Percentiles rank a stretch among this genome's conserved stretches.
These are phyloP conservation scores for Clostera curtula DNA, from an alignment of 2,888 invertebrate species.

Conservation along the genomic window DNA sequence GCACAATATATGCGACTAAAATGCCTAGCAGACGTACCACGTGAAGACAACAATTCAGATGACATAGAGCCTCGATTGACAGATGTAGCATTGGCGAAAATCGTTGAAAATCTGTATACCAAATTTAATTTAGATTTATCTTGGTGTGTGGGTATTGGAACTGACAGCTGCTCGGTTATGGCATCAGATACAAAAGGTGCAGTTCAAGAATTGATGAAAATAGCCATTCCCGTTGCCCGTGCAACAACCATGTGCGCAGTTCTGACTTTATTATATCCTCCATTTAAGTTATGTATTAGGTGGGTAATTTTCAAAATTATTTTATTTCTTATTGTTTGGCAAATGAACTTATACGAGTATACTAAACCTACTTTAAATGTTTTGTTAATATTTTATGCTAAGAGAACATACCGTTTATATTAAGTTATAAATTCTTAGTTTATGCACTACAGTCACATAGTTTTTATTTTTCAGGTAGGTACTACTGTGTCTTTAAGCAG, in stretches of 20 bases:
- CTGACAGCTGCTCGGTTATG: slow-evolving; percentile 29
- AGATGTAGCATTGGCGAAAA: slow-evolving; percentile 1
- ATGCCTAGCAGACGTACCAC: slow-evolving; percentile 1
- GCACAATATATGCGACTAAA: slow-evolving; percentile 1
- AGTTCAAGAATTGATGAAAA: slow-evolving; percentile 20
- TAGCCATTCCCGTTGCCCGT: slow-evolving; percentile 6
- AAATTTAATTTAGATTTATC: slow-evolving; percentile 14
- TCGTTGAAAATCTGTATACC: slow-evolving; percentile 8
- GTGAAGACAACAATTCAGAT: background rate
- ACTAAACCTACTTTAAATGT: no score
- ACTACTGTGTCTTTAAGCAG: slow-evolving; percentile 10
- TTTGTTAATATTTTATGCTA: background rate
- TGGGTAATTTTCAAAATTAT: no score
- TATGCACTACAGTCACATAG: slow-evolving; percentile 5
- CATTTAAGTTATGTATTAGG: no score
- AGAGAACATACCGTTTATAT: background rate
- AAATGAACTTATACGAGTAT: no score
- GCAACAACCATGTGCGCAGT: no score
- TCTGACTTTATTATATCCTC: no score
- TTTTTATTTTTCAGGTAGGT: slow-evolving; percentile 7
- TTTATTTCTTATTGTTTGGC: no score
- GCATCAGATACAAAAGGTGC: slow-evolving; percentile 25
- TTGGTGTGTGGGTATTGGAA: slow-evolving; percentile 18
- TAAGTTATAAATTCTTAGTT: slow-evolving; percentile 1
- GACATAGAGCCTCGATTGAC: background rate